Conservation (phyloP, 2,113 vertebrate genomes). For the Xenotilapia leptura region DNA sequence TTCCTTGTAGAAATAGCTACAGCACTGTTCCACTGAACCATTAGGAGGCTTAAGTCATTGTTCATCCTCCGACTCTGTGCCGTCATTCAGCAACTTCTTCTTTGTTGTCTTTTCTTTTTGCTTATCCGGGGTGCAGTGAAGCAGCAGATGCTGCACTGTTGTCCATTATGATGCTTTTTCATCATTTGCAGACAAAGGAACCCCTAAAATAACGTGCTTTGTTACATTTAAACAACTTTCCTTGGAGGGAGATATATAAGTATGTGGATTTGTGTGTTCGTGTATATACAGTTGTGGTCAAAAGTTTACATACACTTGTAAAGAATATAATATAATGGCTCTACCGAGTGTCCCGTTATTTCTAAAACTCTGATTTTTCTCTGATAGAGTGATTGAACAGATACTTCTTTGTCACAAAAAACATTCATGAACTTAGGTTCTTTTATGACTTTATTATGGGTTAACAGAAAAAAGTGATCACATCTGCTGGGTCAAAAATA, state of each 20-base stretch:
- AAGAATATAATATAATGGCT: too few species aligned
- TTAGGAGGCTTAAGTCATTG: conserved; percentile 33
- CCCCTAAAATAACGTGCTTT: conserved; percentile 25
- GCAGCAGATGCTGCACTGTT: conserved; percentile 1
- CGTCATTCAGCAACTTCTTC: conserved; percentile 28
- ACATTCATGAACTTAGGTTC: too few species aligned
- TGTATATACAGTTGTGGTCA: not conserved
- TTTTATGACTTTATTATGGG: too few species aligned
- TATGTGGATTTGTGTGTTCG: not conserved
- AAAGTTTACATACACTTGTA: too few species aligned
- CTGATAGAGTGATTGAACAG: too few species aligned
- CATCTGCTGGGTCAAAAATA: too few species aligned
- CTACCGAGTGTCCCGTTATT: too few species aligned
- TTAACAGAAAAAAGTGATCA: too few species aligned
- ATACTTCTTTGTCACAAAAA: too few species aligned
- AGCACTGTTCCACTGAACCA: conserved; percentile 18
- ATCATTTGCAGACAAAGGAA: conserved; percentile 41
- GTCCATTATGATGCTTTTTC: conserved; percentile 44
- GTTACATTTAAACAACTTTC: conserved; percentile 25
- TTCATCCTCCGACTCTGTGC: conserved; percentile 34
- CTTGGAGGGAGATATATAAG: not conserved
- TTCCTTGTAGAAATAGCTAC: conserved; percentile 30
- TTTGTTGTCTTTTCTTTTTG: conserved; percentile 16
- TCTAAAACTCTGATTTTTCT: too few species aligned
- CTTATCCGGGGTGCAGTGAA: conserved; percentile 9